Percentiles rank a stretch among this genome's conserved stretches.
Conservation (phyloP, 2,113 vertebrate genomes). For the Candoia aspera region DNA sequence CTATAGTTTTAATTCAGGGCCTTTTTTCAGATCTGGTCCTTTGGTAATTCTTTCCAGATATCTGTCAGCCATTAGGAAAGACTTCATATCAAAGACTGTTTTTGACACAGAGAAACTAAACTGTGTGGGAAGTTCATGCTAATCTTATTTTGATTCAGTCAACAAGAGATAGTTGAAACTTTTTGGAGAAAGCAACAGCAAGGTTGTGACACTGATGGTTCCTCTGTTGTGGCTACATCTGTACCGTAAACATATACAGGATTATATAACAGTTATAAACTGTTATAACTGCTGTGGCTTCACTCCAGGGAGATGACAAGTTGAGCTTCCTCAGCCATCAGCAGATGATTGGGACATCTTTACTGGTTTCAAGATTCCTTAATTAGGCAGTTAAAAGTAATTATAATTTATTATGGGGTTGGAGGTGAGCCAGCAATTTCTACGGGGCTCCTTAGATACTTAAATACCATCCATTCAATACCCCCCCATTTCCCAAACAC, state of each 20-base stretch:
- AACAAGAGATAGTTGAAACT: neutral
- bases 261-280: too few relatives aligned
- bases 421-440: neutral
- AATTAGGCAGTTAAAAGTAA: neutral
- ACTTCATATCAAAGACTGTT: conserved; percentile 16
- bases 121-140: neutral
- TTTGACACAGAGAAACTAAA: neutral
- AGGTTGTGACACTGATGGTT: neutral
- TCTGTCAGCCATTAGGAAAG: conserved; percentile 14
- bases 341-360: neutral
- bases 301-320: too few relatives aligned
- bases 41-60: conserved; percentile 26
- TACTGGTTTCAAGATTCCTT: neutral
- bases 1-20: neutral
- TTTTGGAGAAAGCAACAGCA: neutral
- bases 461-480: neutral
- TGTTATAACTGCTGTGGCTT: neutral
- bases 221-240: neutral
- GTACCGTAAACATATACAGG: neutral
- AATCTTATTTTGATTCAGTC: conserved; percentile 25
- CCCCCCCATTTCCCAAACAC: too few relatives aligned
- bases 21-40: neutral
- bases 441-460: neutral
- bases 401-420: too few relatives aligned
- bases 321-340: neutral